A percentile compares a stretch with the other conserved stretches of the same genome.
Conservation (phyloP, 2,797 vertebrate genomes). For the Protonibea diacanthus region DNA sequence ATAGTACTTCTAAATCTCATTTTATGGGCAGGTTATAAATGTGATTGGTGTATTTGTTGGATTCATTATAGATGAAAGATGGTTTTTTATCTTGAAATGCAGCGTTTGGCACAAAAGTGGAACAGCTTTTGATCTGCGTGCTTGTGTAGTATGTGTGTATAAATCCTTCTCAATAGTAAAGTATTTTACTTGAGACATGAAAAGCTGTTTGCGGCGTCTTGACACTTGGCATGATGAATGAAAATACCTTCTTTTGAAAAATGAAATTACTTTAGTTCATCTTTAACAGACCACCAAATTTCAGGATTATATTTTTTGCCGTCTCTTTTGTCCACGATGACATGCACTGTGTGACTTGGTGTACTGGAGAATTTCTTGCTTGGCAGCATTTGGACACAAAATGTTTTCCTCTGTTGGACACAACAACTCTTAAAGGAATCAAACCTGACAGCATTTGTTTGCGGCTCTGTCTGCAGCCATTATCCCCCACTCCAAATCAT, state of each 20-base stretch:
- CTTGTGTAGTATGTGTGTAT: neutral
- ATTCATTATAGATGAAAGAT: constrained; percentile 10
- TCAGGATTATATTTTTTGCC: neutral
- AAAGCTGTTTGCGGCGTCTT: neutral
- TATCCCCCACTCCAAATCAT: constrained; percentile 35
- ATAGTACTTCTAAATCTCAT: constrained; percentile 4
- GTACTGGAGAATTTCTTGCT: neutral
- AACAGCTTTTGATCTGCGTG: neutral
- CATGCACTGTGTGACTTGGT: neutral
- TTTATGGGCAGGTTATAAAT: constrained; percentile 28
- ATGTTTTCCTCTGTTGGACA: neutral
- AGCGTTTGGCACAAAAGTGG: constrained; percentile 4
- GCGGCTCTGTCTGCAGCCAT: constrained; percentile 1
- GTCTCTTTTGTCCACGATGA: neutral
- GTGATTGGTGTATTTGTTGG: constrained; percentile 5
- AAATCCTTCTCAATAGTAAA: neutral
- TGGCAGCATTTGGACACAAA: neutral
- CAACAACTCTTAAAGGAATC: neutral
- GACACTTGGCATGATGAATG: neutral
- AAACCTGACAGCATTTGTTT: constrained; percentile 13
- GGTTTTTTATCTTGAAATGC: neutral
- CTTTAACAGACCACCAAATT: neutral
- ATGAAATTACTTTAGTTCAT: neutral
- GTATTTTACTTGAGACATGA: neutral
- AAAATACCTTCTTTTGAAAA: constrained; percentile 8